These are phyloP conservation scores for Phrynosoma platyrhinos DNA, from an alignment of 2,113 vertebrate species.

Conservation along the genomic window DNA sequence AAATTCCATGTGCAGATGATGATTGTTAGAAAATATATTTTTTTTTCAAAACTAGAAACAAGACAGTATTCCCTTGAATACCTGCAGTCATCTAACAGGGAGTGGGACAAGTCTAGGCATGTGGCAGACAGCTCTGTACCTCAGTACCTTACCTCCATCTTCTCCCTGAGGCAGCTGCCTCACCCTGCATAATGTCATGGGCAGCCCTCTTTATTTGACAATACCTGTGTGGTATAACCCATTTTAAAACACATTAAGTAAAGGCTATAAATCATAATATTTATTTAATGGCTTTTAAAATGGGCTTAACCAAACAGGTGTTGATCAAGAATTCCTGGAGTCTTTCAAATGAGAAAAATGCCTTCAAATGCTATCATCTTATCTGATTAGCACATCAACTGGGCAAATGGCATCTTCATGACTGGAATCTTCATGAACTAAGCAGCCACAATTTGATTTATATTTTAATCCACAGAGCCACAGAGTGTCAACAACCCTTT, in stretches of 20 bases:
- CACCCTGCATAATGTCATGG: not conserved
- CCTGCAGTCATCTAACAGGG: not conserved
- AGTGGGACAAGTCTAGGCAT: not conserved
- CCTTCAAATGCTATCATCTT: not conserved
- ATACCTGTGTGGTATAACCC: not conserved
- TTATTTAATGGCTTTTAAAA: not conserved
- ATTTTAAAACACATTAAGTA: too few relatives aligned
- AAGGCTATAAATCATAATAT: not conserved
- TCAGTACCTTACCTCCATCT: not conserved
- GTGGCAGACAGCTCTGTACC: not conserved
- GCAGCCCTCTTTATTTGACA: not conserved
- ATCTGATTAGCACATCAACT: not conserved
- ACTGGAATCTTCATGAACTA: not conserved
- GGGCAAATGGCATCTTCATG: not conserved
- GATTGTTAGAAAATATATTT: too few relatives aligned
- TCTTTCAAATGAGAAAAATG: not conserved
- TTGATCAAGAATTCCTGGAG: not conserved
- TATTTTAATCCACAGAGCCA: not conserved
- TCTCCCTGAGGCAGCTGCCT: not conserved
- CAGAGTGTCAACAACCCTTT: not conserved
- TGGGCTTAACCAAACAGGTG: not conserved
- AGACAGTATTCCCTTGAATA: too few relatives aligned
- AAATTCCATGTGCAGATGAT: too few relatives aligned
- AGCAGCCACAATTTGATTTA: slow-evolving; percentile 8
- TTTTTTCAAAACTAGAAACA: not conserved